phyloP scores from a whole-genome alignment of 2,113 vertebrate species.

The Scytalopus superciliaris region DNA sequence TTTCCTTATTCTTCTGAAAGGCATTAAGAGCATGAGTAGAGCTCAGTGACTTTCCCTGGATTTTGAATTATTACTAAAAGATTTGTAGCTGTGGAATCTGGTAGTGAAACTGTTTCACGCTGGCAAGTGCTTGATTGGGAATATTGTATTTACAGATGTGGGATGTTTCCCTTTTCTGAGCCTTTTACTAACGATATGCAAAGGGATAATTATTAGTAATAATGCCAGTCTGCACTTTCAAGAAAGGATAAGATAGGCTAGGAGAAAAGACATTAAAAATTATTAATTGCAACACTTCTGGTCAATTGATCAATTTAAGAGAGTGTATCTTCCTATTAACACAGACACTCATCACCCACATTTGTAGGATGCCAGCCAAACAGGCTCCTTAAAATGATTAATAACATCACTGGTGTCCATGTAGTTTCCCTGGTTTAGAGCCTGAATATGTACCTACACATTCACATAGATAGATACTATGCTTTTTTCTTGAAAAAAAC shows the following conservation, averaged over 20 bases:
- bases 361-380: slow-evolving; percentile 16
- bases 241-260: not conserved
- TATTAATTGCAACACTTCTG: not conserved
- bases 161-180: not conserved
- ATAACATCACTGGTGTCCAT: not conserved
- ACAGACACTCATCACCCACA: not conserved
- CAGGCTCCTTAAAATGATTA: slow-evolving; percentile 8
- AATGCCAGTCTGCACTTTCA: not conserved
- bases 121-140: not conserved
- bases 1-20: not conserved
- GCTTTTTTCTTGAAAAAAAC: not conserved
- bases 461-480: not conserved
- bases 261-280: not conserved
- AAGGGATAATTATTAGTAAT: not conserved
- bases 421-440: not conserved
- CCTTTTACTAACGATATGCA: not conserved
- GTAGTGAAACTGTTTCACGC: not conserved
- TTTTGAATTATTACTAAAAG: not conserved
- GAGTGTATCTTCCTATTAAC: not conserved
- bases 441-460: not conserved
- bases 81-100: not conserved
- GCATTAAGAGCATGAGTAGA: not conserved
- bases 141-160: not conserved
- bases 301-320: slow-evolving; percentile 41
- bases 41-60: not conserved